Evolutionary conservation across 2,888 invertebrate genomes (phyloP), one percentile per base, ranked within the genome.

Genomic region (Melikaiella ostensackeni): DNA sequence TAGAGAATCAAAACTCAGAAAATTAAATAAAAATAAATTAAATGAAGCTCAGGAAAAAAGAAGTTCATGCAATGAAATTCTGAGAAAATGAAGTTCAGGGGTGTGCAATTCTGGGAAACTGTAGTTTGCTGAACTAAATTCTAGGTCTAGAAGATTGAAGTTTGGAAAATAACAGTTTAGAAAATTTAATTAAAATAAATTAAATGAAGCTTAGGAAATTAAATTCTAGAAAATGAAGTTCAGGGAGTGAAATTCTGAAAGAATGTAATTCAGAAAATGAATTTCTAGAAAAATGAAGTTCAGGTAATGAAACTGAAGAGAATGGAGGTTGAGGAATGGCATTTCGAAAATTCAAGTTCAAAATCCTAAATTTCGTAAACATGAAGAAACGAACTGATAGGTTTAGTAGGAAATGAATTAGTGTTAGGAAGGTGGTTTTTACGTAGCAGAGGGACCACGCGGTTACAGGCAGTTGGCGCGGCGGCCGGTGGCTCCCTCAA

Each of bases 401-500:
- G 2, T n/a, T 50, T 9, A 50, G 8, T n/a, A 8, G 0, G 2
- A 8, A n/a, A n/a, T 50, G 50, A 50, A n/a, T 50, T 50, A 50
- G 8, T 24, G 57, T 57, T 57, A 24, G 24, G 13, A 8, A 57
- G 21, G 21, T 57, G 57, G 24, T 57, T 57, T 57, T 57, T 57
- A 24, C 24, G n/a, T 13, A 9, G 21, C 13, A 24, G 24, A 13
- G 57, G 57, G 57, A 24, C 57, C 57, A 57, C 21, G 9, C 24
- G 24, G 57, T 13, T 4, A 24, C 24, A 5, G 24, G 57, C 24
- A 42, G 21, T 24, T 13, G 57, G 57, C 50, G 13, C 2, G 21
- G 81, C 74, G 81, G 75, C 82, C 80, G 84, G 86, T 86, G 83
- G 85, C 84, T 86, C 86, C 85, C 85, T 85, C 84, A 82, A 83